phyloP scores from a whole-genome alignment of 2,113 vertebrate species.

The Siniperca chuatsi region DNA sequence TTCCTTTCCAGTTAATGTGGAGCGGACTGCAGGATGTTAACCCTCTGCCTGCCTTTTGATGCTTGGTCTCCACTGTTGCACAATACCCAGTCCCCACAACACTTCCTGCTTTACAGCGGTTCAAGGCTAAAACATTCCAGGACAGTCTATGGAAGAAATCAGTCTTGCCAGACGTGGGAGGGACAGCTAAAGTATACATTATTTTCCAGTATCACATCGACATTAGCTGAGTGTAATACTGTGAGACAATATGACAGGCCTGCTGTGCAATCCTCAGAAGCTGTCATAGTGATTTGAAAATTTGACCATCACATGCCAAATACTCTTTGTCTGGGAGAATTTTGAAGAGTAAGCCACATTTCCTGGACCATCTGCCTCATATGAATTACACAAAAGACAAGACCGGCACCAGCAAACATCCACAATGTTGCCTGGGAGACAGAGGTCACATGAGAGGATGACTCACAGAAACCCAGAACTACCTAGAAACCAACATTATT shows the following conservation, averaged over 20 bases:
- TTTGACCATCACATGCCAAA: slow-evolving; percentile 62
- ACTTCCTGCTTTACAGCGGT: slow-evolving; percentile 57
- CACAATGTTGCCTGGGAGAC: slow-evolving; percentile 76
- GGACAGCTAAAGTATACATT: slow-evolving; percentile 19
- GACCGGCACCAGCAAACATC: slow-evolving; percentile 64
- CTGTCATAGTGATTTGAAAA: slow-evolving; percentile 60
- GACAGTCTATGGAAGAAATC: slow-evolving; percentile 4
- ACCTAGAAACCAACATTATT: slow-evolving; percentile 62
- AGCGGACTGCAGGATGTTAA: slow-evolving; percentile 94
- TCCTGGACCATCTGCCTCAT: slow-evolving; percentile 67
- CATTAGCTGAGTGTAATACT: slow-evolving; percentile 30
- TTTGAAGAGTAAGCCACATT: slow-evolving; percentile 58
- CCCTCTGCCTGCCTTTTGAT: slow-evolving; percentile 86
- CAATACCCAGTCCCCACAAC: slow-evolving; percentile 27
- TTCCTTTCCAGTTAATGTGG: slow-evolving; percentile 99
- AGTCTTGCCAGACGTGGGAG: slow-evolving; percentile 1
- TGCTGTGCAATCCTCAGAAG: slow-evolving; percentile 55
- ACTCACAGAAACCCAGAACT: slow-evolving; percentile 69
- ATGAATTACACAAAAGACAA: slow-evolving; percentile 66
- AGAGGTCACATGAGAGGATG: slow-evolving; percentile 78
- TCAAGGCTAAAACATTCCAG: slow-evolving; percentile 27
- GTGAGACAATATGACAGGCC: slow-evolving; percentile 56
- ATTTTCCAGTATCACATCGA: slow-evolving; percentile 31
- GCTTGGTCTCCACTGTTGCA: slow-evolving; percentile 46
- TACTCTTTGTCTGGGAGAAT: slow-evolving; percentile 55